phyloP scores from a whole-genome alignment of 2,113 vertebrate genomes.

The Poeciliopsis prolifica region DNA sequence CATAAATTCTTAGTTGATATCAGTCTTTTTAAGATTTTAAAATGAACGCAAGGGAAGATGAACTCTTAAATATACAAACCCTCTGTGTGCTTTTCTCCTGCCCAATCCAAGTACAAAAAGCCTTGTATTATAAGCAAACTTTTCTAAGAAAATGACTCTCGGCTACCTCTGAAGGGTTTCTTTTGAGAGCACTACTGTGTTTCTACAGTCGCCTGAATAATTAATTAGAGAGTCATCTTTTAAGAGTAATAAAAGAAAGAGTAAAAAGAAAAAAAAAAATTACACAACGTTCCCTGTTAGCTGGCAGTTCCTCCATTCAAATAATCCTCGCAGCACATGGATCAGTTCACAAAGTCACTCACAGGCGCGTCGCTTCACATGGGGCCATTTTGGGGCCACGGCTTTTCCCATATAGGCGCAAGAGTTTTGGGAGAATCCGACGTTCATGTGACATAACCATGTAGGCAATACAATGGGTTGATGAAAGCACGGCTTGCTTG shows the following conservation, averaged over 20 bases:
- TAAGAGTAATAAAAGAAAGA: conserved; percentile 27
- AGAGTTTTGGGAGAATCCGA: conserved; percentile 47
- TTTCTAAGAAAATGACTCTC: conserved; percentile 23
- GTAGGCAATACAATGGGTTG: conserved; percentile 65
- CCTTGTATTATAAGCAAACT: conserved; percentile 12
- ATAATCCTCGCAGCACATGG: conserved; percentile 6
- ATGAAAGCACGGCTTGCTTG: conserved; percentile 67
- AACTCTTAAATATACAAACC: not conserved
- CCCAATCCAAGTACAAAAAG: conserved; percentile 1
- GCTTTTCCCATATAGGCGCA: conserved; percentile 23
- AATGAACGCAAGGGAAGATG: not conserved
- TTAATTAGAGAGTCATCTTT: conserved; percentile 37
- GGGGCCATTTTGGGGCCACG: conserved; percentile 11
- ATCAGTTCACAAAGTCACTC: conserved; percentile 39
- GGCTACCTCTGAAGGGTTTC: conserved; percentile 20
- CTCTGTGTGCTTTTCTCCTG: not conserved
- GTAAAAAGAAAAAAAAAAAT: not conserved
- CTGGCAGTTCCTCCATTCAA: conserved; percentile 18
- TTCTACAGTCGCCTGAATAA: conserved; percentile 39
- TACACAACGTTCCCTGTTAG: conserved; percentile 23
- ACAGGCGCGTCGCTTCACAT: conserved; percentile 27
- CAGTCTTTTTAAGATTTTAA: not conserved
- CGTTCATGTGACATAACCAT: conserved; percentile 49
- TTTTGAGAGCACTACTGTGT: conserved; percentile 27
- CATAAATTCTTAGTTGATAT: too few relatives aligned